Evolutionary conservation across 2,113 vertebrate species (phyloP).

Genomic region (Dipodomys spectabilis): DNA sequence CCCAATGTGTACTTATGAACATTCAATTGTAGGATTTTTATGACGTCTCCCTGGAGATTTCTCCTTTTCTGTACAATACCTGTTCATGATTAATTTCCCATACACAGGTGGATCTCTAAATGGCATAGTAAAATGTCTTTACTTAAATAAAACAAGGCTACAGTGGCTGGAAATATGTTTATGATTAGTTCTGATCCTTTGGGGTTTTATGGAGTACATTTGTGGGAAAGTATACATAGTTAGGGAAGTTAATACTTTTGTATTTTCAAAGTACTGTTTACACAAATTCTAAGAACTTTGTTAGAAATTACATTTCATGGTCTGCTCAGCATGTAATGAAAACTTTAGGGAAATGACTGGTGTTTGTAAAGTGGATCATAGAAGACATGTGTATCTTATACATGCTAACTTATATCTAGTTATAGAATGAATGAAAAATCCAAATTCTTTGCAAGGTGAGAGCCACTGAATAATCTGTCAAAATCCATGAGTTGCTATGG

Average conservation of each 20-base stretch:
- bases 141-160: slow-evolving; percentile 28
- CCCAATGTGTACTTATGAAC: background rate
- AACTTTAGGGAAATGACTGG: background rate
- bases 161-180: background rate
- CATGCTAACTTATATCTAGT: background rate
- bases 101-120: background rate
- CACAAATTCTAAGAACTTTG: slow-evolving; percentile 22
- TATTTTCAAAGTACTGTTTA: background rate
- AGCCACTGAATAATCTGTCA: background rate
- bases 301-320: slow-evolving; percentile 56
- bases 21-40: background rate
- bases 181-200: slow-evolving; percentile 19
- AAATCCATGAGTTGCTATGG: background rate
- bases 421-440: background rate
- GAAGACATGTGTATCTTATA: background rate
- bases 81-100: background rate
- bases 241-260: slow-evolving; percentile 31
- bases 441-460: background rate
- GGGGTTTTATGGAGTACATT: background rate
- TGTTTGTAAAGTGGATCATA: background rate
- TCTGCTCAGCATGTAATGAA: slow-evolving; percentile 40
- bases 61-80: background rate
- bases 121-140: background rate
- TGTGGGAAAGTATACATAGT: background rate
- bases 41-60: background rate